These are phyloP conservation scores for Monopterus albus DNA, from an alignment of 2,113 vertebrate species.

Conservation along the genomic window DNA sequence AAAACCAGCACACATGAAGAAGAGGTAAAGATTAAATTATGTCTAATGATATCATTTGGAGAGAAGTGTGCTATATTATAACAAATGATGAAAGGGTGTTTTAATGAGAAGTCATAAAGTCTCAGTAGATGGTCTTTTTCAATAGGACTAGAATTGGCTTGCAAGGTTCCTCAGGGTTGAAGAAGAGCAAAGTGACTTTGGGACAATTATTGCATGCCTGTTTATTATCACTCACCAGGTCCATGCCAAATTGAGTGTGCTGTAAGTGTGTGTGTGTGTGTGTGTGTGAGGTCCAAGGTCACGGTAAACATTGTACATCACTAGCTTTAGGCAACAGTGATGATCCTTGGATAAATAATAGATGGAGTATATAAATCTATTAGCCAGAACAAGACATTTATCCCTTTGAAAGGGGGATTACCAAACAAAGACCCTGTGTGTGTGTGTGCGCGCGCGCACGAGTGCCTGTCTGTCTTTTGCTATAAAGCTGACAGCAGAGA, in stretches of 20 bases:
- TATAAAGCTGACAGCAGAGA: not conserved
- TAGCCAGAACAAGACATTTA: slow-evolving; percentile 63
- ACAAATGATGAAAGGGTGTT: slow-evolving; percentile 80
- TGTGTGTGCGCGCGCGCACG: slow-evolving; percentile 12
- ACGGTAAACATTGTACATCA: slow-evolving; percentile 65
- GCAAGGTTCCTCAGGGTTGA: slow-evolving; percentile 64
- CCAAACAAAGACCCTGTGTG: slow-evolving; percentile 27
- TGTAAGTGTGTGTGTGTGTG: slow-evolving; percentile 13
- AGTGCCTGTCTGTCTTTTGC: not conserved
- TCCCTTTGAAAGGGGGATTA: slow-evolving; percentile 55
- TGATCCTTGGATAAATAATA: slow-evolving; percentile 76
- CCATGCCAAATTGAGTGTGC: slow-evolving; percentile 43
- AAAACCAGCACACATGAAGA: slow-evolving; percentile 76
- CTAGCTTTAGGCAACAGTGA: slow-evolving; percentile 58
- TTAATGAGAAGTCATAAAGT: slow-evolving; percentile 79
- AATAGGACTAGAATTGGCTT: slow-evolving; percentile 52
- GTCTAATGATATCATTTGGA: slow-evolving; percentile 80
- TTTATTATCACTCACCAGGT: slow-evolving; percentile 69
- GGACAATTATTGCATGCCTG: slow-evolving; percentile 66
- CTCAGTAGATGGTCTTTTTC: slow-evolving; percentile 64
- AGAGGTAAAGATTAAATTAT: slow-evolving; percentile 80
- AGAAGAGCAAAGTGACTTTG: slow-evolving; percentile 77
- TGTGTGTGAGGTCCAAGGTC: slow-evolving; percentile 69
- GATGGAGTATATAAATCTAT: slow-evolving; percentile 74
- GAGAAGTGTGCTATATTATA: slow-evolving; percentile 76